phyloP scores from a whole-genome alignment of 1,140 invertebrate species.

The Drosophila lacteicornis region DNA sequence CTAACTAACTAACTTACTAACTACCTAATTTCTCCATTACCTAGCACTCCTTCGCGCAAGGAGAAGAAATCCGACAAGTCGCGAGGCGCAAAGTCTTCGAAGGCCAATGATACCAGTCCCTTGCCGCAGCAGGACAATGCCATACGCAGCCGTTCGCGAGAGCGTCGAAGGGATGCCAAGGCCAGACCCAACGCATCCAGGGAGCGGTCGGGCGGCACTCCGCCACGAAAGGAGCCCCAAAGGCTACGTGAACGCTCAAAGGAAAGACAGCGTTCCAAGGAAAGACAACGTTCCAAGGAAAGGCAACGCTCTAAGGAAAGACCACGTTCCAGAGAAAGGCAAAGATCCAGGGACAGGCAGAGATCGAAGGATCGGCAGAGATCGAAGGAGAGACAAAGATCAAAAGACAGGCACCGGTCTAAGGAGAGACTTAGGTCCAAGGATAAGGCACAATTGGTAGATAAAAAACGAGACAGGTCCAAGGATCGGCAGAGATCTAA shows the following conservation, averaged over 20 bases:
- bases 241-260: constrained; percentile 26
- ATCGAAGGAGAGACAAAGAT: constrained; percentile 15
- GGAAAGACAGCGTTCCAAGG: background rate
- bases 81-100: constrained; percentile 21
- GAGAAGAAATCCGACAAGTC: constrained; percentile 53
- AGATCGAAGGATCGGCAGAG: constrained; percentile 38
- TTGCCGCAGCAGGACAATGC: constrained; percentile 52
- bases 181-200: constrained; percentile 39
- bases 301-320: background rate
- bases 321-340: constrained; percentile 40
- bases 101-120: constrained; percentile 17
- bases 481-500: constrained; percentile 17
- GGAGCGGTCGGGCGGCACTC: constrained; percentile 28
- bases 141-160: constrained; percentile 65
- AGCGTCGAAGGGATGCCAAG: constrained; percentile 59
- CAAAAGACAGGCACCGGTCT: constrained; percentile 9
- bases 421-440: constrained; percentile 29
- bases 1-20: too few relatives aligned
- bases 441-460: constrained; percentile 20
- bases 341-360: constrained; percentile 29
- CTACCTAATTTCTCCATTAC: background rate
- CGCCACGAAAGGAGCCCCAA: constrained; percentile 42
- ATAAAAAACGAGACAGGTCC: constrained; percentile 29
- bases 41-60: constrained; percentile 46
- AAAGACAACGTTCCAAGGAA: background rate